Conservation (phyloP, 2,113 vertebrate species). For the Empidonax traillii region DNA sequence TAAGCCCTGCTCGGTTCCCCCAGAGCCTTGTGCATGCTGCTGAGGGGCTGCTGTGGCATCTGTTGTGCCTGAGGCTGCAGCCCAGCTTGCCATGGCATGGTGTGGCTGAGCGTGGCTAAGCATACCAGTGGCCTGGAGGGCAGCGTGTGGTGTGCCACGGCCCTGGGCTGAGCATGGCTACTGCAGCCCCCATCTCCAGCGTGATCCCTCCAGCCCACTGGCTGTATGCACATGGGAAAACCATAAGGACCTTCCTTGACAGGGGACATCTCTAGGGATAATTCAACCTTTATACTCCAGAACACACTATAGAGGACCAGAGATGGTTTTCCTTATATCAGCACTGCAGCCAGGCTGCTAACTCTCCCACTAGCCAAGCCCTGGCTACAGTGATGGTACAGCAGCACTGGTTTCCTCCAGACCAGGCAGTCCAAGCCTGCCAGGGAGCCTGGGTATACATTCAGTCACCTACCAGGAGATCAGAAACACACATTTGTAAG, state of each 20-base stretch:
- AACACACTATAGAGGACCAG: neutral
- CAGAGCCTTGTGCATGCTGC: fast-evolving
- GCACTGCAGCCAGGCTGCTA: neutral
- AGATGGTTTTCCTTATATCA: neutral
- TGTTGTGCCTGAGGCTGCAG: neutral
- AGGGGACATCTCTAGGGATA: neutral
- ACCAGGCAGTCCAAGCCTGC: neutral
- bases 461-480: neutral
- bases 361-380: neutral
- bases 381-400: neutral
- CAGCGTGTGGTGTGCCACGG: neutral
- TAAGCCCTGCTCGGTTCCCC: neutral
- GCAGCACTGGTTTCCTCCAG: neutral
- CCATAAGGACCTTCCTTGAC: neutral
- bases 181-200: neutral
- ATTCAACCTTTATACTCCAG: neutral
- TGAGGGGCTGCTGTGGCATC: neutral
- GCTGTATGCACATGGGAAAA: fast-evolving
- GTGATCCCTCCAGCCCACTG: fast-evolving
- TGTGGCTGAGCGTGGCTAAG: neutral
- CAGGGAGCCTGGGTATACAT: neutral
- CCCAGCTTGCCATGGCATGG: neutral
- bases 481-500: neutral
- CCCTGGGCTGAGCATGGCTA: fast-evolving
- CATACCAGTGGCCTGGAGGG: neutral